Conservation (phyloP, 2,797 vertebrate species). For the Cossypha polioptera region DNA sequence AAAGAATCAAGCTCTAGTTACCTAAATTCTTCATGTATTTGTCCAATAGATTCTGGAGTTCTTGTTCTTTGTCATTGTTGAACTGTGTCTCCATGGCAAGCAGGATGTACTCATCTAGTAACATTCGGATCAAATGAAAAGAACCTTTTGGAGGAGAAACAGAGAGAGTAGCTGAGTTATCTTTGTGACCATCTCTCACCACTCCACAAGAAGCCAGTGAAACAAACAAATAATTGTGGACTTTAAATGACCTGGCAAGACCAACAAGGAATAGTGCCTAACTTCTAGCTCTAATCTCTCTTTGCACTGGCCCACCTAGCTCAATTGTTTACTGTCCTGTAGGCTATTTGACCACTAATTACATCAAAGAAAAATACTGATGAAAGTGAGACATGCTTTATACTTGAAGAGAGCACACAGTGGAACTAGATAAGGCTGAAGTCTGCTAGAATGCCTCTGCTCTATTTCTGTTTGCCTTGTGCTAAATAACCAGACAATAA, state of each 20-base stretch:
- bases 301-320: constrained; percentile 75
- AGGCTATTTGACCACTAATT: constrained; percentile 79
- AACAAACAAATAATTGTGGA: constrained; percentile 82
- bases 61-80: constrained; percentile 98
- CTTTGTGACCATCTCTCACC: constrained; percentile 79
- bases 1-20: constrained; percentile 60
- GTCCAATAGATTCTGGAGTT: constrained; percentile 94
- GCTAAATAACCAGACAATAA: constrained; percentile 73
- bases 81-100: constrained; percentile 97
- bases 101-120: constrained; percentile 98
- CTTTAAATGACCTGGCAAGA: constrained; percentile 81
- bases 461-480: constrained; percentile 72
- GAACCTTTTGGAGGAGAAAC: constrained; percentile 82
- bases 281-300: constrained; percentile 75
- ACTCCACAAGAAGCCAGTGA: constrained; percentile 74
- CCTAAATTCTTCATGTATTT: constrained; percentile 98
- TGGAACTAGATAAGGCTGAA: constrained; percentile 82
- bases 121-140: constrained; percentile 97
- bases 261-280: constrained; percentile 75
- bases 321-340: constrained; percentile 79
- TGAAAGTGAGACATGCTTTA: constrained; percentile 81
- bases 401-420: constrained; percentile 83
- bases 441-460: constrained; percentile 64
- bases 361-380: constrained; percentile 82
- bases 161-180: constrained; percentile 71